phyloP scores from a whole-genome alignment of 2,797 vertebrate genomes.

The Danionella dracula region DNA sequence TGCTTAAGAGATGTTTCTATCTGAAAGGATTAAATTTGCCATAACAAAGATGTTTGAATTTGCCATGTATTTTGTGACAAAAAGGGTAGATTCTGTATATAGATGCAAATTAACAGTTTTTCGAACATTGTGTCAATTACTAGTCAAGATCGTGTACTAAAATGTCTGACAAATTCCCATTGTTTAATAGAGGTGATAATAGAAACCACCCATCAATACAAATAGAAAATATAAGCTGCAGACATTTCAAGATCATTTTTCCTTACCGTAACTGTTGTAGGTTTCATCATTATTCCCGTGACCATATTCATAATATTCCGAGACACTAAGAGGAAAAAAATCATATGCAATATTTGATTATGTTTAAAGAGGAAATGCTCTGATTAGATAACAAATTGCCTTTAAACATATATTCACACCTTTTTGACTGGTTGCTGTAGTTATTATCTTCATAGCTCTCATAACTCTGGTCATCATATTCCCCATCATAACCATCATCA shows the following conservation, averaged over 20 bases:
- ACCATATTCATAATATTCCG: slow-evolving; percentile 94
- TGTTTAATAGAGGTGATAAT: no score
- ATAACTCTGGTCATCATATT: slow-evolving; percentile 92
- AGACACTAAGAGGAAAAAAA: slow-evolving; percentile 74
- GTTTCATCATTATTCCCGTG: slow-evolving; percentile 85
- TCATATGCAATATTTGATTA: neutral
- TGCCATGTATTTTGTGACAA: no score
- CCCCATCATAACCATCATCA: slow-evolving; percentile 90
- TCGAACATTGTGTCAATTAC: no score
- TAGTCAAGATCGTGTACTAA: no score
- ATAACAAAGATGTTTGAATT: no score
- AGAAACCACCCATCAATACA: no score
- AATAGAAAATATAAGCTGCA: neutral
- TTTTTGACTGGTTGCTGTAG: slow-evolving; percentile 87
- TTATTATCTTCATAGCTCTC: slow-evolving; percentile 87
- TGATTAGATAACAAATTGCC: neutral
- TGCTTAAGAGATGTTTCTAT: no score
- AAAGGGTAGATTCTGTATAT: no score
- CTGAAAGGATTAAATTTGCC: no score
- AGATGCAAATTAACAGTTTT: no score
- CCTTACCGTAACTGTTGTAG: slow-evolving; percentile 94
- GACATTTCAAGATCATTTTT: slow-evolving; percentile 39
- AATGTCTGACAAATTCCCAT: no score
- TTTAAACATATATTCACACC: slow-evolving; percentile 62
- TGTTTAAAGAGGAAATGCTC: neutral